Conservation (phyloP, 2,113 vertebrate genomes). For the Zeus faber region DNA sequence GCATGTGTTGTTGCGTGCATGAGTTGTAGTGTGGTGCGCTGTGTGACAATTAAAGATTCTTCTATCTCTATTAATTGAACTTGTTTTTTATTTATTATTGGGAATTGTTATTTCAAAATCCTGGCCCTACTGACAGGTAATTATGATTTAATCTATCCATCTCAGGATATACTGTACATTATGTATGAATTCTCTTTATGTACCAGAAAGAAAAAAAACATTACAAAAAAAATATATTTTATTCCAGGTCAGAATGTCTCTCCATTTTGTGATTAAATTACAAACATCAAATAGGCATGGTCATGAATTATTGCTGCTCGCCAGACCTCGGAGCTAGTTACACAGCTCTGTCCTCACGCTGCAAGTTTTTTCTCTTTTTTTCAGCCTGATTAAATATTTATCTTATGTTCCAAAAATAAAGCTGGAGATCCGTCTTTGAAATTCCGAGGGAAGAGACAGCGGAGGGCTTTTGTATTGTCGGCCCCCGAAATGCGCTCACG, state of each 20-base stretch:
- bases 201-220: too few relatives aligned
- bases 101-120: too few relatives aligned
- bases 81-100: too few relatives aligned
- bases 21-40: too few relatives aligned
- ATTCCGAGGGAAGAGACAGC: constrained; percentile 39
- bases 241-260: background rate
- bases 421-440: constrained; percentile 49
- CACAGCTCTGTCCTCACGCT: constrained; percentile 41
- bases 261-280: constrained; percentile 1
- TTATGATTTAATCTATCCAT: too few relatives aligned
- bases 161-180: too few relatives aligned
- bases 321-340: constrained; percentile 39
- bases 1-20: too few relatives aligned
- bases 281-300: constrained; percentile 16
- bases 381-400: constrained; percentile 70
- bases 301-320: constrained; percentile 42
- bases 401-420: constrained; percentile 65
- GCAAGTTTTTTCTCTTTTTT: constrained; percentile 28
- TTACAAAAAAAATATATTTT: too few relatives aligned
- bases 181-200: too few relatives aligned
- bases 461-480: constrained; percentile 11
- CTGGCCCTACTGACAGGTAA: too few relatives aligned
- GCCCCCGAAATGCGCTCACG: background rate
- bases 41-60: too few relatives aligned
- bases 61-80: too few relatives aligned